Percentiles rank a stretch among this genome's conserved stretches.
Conservation (phyloP, 2,797 vertebrate genomes). For the Cyclura pinguis region DNA sequence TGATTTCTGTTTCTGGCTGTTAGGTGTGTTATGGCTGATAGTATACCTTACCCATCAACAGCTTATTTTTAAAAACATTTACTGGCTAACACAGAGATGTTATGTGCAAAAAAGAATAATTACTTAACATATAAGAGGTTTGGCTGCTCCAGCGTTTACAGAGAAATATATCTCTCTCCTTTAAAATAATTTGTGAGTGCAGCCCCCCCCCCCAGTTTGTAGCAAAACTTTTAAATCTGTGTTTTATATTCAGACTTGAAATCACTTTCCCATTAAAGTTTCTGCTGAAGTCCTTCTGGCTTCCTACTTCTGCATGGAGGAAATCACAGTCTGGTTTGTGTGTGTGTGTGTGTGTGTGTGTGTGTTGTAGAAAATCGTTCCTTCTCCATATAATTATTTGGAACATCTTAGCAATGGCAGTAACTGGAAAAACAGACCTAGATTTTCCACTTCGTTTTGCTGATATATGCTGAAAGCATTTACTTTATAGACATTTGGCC, state of each 20-base stretch:
- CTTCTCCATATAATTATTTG: slow-evolving; percentile 16
- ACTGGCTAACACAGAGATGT: neutral
- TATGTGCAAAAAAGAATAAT: neutral
- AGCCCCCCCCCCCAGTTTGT: neutral
- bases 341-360: neutral
- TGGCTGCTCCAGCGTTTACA: neutral
- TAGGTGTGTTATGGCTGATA: neutral
- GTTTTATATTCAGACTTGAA: neutral
- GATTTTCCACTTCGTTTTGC: slow-evolving; percentile 38
- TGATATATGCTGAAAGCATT: slow-evolving; percentile 13
- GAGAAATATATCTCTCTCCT: neutral
- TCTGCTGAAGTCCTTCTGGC: neutral
- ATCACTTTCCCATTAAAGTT: neutral
- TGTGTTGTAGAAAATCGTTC: neutral
- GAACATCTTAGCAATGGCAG: neutral
- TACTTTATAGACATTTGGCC: neutral
- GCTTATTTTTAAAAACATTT: neutral
- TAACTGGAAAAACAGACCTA: slow-evolving; percentile 19
- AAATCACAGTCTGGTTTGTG: neutral
- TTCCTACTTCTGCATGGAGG: neutral
- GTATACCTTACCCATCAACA: neutral
- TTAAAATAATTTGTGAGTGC: neutral
- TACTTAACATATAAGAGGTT: neutral
- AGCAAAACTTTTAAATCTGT: neutral
- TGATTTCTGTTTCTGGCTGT: neutral